Evolutionary conservation across 2,888 invertebrate genomes (phyloP).

Genomic region (Chesias legatella): DNA sequence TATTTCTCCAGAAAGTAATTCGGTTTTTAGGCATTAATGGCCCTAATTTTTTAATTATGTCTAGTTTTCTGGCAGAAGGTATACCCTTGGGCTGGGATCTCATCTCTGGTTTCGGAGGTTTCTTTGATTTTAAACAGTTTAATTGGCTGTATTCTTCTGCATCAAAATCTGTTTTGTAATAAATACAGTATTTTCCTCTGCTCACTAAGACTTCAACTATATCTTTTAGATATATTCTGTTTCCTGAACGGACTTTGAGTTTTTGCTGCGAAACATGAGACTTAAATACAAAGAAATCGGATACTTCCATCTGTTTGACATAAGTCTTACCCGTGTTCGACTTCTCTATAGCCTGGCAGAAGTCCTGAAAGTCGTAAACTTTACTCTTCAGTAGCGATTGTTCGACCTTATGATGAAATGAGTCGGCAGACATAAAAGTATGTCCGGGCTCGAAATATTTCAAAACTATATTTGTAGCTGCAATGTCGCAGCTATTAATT

Average conservation of each 20-base stretch:
- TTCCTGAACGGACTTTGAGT: not conserved
- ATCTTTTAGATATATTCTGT: not conserved
- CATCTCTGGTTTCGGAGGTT: not conserved
- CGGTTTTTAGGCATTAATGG: too few species aligned
- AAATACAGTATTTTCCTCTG: not conserved
- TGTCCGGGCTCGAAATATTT: too few species aligned
- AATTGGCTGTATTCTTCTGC: not conserved
- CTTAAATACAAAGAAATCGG: not conserved
- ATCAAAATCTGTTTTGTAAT: slow-evolving; percentile 1
- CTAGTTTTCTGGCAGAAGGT: not conserved
- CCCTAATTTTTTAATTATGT: not conserved
- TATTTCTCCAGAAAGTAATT: not conserved
- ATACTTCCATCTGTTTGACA: too few species aligned
- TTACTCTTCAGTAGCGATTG: too few species aligned
- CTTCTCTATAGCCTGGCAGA: too few species aligned
- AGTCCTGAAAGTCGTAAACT: too few species aligned
- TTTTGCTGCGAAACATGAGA: not conserved
- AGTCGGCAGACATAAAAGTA: too few species aligned
- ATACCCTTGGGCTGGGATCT: too few species aligned
- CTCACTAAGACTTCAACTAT: not conserved
- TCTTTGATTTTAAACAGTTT: slow-evolving; percentile 1
- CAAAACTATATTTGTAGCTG: too few species aligned
- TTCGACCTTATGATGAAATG: too few species aligned
- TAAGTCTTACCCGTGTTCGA: too few species aligned
- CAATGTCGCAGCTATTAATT: too few species aligned